Percentiles rank a stretch among this genome's conserved stretches.
These are phyloP conservation scores for Coptodon rendalli DNA, from an alignment of 2,113 vertebrate genomes.

Conservation along the genomic window DNA sequence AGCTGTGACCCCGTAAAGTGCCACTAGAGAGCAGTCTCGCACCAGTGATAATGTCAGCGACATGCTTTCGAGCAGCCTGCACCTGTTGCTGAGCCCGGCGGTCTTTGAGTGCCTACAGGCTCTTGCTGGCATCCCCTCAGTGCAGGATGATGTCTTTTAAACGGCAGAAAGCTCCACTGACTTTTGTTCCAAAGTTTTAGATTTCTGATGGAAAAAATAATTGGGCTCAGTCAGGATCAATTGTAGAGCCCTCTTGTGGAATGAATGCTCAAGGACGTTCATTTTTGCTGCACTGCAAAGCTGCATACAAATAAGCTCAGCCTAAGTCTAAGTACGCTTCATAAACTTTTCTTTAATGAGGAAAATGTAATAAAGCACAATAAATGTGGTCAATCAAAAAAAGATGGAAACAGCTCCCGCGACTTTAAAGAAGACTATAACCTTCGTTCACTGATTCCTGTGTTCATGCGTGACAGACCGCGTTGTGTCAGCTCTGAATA, in stretches of 20 bases:
- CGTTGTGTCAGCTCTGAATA: not conserved
- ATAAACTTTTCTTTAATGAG: not conserved
- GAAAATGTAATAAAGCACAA: not conserved
- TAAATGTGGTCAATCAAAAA: not conserved
- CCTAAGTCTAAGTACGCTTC: not conserved
- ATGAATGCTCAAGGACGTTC: constrained; percentile 24
- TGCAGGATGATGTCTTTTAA: not conserved
- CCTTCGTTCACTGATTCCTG: not conserved
- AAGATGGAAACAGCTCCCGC: not conserved
- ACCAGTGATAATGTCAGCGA: not conserved
- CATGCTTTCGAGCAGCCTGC: not conserved
- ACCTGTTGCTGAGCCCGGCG: constrained; percentile 38
- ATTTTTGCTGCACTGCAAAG: constrained; percentile 12
- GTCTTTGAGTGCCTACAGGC: not conserved
- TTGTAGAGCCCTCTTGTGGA: constrained; percentile 2
- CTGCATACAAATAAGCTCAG: constrained; percentile 31
- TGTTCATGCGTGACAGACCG: not conserved
- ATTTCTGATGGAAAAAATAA: constrained; percentile 15
- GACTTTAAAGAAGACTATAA: not conserved
- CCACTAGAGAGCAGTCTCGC: constrained; percentile 59
- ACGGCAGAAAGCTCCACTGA: not conserved
- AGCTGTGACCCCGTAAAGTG: not conserved
- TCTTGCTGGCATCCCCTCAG: not conserved
- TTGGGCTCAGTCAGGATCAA: constrained; percentile 34
- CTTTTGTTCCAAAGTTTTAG: not conserved